Conservation (phyloP, 2,113 vertebrate species). For the Heterotis niloticus region DNA sequence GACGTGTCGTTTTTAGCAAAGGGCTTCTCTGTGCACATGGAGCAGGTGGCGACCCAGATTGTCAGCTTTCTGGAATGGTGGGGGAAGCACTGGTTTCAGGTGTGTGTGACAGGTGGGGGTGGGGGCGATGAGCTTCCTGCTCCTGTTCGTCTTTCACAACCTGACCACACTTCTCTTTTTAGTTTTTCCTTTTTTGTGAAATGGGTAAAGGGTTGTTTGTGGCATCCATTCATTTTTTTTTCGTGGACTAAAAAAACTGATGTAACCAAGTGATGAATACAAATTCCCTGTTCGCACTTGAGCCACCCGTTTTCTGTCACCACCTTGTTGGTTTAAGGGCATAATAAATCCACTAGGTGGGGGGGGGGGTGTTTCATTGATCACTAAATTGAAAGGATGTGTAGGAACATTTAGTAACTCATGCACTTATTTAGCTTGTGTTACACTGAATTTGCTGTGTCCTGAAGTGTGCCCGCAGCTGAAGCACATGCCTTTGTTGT, state of each 20-base stretch:
- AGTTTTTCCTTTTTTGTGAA: not conserved
- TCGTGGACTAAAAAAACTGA: not conserved
- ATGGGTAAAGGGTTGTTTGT: not conserved
- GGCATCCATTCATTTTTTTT: not conserved
- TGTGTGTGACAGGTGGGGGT: not conserved
- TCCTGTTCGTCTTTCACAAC: constrained; percentile 2
- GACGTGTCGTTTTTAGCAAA: not conserved
- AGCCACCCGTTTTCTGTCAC: constrained; percentile 7
- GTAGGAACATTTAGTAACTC: not conserved
- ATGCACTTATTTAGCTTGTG: not conserved
- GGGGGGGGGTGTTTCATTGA: not conserved
- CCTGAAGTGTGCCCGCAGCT: not conserved
- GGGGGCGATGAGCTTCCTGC: not conserved
- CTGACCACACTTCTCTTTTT: not conserved
- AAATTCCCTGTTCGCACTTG: not conserved
- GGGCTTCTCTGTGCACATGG: not conserved
- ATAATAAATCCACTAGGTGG: not conserved
- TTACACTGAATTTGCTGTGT: not conserved
- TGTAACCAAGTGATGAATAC: not conserved
- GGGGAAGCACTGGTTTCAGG: constrained; percentile 2
- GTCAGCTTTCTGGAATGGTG: not conserved
- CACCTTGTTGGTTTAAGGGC: not conserved
- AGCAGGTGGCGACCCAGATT: constrained; percentile 19
- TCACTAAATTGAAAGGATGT: no score
- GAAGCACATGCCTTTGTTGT: not conserved